Evolutionary conservation across 2,797 vertebrate genomes (phyloP).

Genomic region (Coendou prehensilis): DNA sequence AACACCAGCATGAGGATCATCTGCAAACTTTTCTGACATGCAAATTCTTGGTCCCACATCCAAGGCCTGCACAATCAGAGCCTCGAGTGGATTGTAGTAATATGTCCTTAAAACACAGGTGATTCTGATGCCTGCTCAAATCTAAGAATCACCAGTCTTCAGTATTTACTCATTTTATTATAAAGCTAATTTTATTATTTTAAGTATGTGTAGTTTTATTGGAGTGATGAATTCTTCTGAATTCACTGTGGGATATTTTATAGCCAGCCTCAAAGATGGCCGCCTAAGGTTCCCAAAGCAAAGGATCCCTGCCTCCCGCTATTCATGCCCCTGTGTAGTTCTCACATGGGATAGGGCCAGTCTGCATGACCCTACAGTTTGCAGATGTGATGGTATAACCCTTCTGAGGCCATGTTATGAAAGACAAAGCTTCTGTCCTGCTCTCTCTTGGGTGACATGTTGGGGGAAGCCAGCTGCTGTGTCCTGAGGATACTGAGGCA

Average conservation of each 20-base stretch:
- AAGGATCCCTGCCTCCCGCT: neutral
- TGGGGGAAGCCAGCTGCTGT: neutral
- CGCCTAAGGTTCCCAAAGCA: too few species aligned
- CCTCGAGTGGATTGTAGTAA: neutral
- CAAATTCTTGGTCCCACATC: neutral
- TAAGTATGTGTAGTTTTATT: neutral
- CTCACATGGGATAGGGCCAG: neutral
- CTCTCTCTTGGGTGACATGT: neutral
- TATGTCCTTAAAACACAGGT: neutral
- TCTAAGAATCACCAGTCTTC: neutral
- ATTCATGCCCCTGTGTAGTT: neutral
- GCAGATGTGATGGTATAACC: neutral
- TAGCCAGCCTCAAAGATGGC: neutral
- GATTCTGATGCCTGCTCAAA: neutral
- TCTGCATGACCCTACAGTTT: neutral
- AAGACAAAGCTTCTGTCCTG: neutral
- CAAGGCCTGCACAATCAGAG: neutral
- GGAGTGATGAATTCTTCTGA: neutral
- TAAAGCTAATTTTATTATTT: neutral
- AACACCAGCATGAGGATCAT: neutral
- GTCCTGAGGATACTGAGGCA: neutral
- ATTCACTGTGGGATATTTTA: neutral
- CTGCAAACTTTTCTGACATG: neutral
- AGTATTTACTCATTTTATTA: neutral
- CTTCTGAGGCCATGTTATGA: neutral